Evolutionary conservation across 2,797 vertebrate species (phyloP).

Genomic region (Gorsachius magnificus): DNA sequence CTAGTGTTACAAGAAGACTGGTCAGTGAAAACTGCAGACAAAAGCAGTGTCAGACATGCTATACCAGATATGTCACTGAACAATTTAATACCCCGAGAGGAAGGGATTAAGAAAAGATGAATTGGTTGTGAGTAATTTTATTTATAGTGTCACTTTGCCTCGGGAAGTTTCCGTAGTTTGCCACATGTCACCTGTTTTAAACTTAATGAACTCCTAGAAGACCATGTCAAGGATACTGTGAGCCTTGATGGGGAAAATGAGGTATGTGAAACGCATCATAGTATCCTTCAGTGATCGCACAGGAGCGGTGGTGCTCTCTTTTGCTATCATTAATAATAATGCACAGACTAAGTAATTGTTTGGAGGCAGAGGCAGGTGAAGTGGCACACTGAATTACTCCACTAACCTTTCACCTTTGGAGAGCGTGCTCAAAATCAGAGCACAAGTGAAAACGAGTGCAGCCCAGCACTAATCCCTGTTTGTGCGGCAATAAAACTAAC

Average conservation of each 20-base stretch:
- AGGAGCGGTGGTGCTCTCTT: not conserved
- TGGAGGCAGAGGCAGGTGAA: slow-evolving; percentile 26
- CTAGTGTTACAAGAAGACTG: not conserved
- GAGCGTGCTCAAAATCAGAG: not conserved
- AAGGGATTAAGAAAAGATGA: slow-evolving; percentile 12
- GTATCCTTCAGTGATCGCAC: not conserved
- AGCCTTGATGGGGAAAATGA: slow-evolving; percentile 11
- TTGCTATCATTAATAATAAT: not conserved
- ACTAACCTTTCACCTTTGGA: slow-evolving; percentile 31
- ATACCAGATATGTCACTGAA: not conserved
- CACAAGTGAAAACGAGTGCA: slow-evolving; percentile 30
- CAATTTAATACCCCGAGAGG: not conserved
- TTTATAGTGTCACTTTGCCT: slow-evolving; percentile 17
- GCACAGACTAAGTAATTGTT: not conserved
- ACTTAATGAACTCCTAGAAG: slow-evolving; percentile 17
- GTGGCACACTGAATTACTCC: not conserved
- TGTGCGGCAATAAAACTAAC: slow-evolving; percentile 18
- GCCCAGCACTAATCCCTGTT: slow-evolving; percentile 53
- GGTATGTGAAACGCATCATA: not conserved
- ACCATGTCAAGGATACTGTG: not conserved
- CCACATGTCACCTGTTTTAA: slow-evolving; percentile 13
- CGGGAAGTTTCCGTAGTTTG: not conserved
- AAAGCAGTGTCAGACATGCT: not conserved
- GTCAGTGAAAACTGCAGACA: not conserved
- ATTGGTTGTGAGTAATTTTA: slow-evolving; percentile 36